phyloP scores from a whole-genome alignment of 1,140 invertebrate genomes.

The Geopemphigus sp. region DNA sequence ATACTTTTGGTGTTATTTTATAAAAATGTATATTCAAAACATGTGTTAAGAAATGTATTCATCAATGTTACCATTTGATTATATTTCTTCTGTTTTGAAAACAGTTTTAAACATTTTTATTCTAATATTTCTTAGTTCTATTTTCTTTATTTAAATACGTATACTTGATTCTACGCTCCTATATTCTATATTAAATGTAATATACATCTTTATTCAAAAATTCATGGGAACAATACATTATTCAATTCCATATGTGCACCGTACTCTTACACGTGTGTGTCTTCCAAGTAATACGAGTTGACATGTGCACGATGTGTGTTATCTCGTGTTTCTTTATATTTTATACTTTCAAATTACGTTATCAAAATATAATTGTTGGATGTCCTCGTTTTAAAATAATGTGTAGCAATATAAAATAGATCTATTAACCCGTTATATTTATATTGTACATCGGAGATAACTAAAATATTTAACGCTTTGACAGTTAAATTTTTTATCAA shows the following conservation, averaged over 20 bases:
- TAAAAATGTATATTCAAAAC: background rate
- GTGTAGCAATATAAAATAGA: background rate
- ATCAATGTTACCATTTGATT: background rate
- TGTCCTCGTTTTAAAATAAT: background rate
- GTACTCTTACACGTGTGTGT: slow-evolving; percentile 1
- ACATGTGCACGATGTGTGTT: background rate
- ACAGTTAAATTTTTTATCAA: background rate
- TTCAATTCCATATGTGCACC: background rate
- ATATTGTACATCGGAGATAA: background rate
- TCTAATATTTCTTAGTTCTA: background rate
- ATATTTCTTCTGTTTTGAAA: background rate
- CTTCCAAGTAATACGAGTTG: background rate
- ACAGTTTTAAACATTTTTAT: background rate
- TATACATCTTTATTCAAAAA: background rate
- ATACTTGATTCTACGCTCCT: background rate
- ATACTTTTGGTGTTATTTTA: background rate
- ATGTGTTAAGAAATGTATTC: too few species aligned
- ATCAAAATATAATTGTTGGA: background rate
- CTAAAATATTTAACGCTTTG: background rate
- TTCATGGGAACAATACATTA: slow-evolving; percentile 1
- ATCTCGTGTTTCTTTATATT: background rate
- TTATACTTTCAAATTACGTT: background rate
- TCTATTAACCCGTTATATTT: background rate
- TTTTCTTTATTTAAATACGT: background rate
- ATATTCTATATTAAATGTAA: background rate